Percentiles rank a stretch among this genome's conserved stretches.
Evolutionary conservation across 2,797 vertebrate species (phyloP).

Genomic region (Rhadinocentrus ornatus): DNA sequence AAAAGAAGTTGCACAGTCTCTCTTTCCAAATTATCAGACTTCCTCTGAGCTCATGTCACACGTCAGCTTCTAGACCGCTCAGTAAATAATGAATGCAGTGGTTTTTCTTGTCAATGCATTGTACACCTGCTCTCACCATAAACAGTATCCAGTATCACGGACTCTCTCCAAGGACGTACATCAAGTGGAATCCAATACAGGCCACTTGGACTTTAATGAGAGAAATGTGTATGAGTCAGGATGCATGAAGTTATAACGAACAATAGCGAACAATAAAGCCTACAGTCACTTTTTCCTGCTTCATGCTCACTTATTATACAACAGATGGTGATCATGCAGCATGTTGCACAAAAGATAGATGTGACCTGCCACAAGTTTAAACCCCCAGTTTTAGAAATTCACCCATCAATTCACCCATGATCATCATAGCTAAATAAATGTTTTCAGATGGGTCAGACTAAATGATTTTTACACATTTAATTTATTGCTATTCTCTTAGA

Average conservation of each 20-base stretch:
- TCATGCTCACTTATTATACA: not conserved
- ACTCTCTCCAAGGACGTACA: constrained; percentile 54
- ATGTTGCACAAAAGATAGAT: not conserved
- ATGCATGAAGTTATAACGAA: constrained; percentile 13
- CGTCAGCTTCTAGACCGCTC: constrained; percentile 44
- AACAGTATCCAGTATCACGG: constrained; percentile 62
- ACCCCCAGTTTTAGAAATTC: no score
- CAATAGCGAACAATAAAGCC: not conserved
- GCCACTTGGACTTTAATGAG: constrained; percentile 63
- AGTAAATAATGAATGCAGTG: constrained; percentile 76
- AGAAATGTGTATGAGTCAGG: constrained; percentile 37
- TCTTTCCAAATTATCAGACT: constrained; percentile 52
- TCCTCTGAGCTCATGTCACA: constrained; percentile 61
- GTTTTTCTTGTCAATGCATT: constrained; percentile 47
- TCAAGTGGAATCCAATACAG: constrained; percentile 69
- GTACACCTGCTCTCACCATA: constrained; percentile 65
- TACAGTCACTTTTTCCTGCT: constrained; percentile 3
- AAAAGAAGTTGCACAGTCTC: constrained; percentile 62
- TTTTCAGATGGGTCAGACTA: no score
- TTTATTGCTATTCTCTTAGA: not conserved
- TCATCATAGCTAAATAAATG: no score
- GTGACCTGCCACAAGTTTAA: not conserved
- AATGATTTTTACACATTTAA: no score
- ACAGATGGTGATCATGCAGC: not conserved
- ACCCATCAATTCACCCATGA: no score